These are phyloP conservation scores for Panzeria rudis DNA, from an alignment of 2,888 invertebrate genomes.

Conservation along the genomic window DNA sequence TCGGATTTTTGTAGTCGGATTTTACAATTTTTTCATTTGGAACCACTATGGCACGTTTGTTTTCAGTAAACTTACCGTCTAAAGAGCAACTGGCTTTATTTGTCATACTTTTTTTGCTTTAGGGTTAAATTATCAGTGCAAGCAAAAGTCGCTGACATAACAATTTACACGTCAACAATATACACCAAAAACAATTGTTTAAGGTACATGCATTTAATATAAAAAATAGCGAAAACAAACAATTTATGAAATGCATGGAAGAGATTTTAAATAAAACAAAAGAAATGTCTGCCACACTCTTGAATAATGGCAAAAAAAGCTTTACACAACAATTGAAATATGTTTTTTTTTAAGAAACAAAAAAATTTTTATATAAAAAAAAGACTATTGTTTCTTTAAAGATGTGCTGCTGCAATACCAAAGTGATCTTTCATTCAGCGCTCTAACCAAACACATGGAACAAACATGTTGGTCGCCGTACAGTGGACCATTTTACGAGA, in stretches of 20 bases:
- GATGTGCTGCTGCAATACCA: background rate
- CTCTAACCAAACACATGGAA: too few species aligned
- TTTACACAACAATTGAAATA: background rate
- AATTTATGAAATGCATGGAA: background rate
- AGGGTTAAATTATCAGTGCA: background rate
- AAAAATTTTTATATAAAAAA: background rate
- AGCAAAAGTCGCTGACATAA: background rate
- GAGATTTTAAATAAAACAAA: background rate
- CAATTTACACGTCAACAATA: background rate
- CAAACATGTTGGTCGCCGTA: too few species aligned
- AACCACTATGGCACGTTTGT: too few species aligned
- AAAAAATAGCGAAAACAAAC: background rate
- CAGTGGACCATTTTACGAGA: too few species aligned
- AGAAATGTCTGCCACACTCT: conserved; percentile 2
- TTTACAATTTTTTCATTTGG: too few species aligned
- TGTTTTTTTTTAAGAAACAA: background rate
- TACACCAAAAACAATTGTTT: background rate
- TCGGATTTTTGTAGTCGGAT: too few species aligned
- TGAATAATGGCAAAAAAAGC: background rate
- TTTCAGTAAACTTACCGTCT: too few species aligned
- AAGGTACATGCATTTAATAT: background rate
- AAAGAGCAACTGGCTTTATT: background rate
- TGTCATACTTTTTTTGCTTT: background rate
- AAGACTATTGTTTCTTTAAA: background rate
- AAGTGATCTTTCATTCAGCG: too few species aligned